Evolutionary conservation across 2,797 vertebrate genomes (phyloP), one percentile per base, ranked within the genome.

Genomic region (Podarcis siculus): DNA sequence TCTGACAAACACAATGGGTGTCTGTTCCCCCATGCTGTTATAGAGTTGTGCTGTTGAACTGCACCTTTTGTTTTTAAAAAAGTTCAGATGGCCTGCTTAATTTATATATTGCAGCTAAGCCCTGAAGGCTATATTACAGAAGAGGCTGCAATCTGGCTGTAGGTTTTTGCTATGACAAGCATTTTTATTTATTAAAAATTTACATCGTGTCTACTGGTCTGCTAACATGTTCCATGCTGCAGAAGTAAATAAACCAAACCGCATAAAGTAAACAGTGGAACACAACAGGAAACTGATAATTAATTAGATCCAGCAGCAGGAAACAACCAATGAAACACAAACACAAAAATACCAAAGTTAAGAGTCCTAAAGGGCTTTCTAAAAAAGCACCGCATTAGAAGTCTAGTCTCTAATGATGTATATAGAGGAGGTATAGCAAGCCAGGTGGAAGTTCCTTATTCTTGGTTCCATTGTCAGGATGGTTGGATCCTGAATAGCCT

Each of bases 201-300:
- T 49, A 78, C 67, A 66, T 77, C 45, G 30, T 64, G 32, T n/a
- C 66, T 86, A 71, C 32, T 69, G 69, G 66, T 64, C 76, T 86
- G 42, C 23, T 55, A 69, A 78, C n/a, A 79, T 66, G 69, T 55
- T 86, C 42, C 23, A 30, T 71, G 78, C 45, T 71, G 32, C 23
- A 69, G 69, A 86, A 86, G 76, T 55, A 86, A 86, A 86, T 79
- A 78, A 79, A 69, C 42, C 49, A 86, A 86, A 79, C 76, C 76
- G 55, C 76, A 71, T n/a, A 35, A 79, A 71, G 83, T 85, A 76
- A 85, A 61, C 58, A 85, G 72, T 17, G 64, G 64, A 86, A 79
- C 42, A 86, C 76, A 86, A 86, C 76, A 79, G 85, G 85, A 86
- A 79, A 86, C 15, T 55, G 76, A 69, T 35, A 79, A 86, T 61